Evolutionary conservation across 2,797 vertebrate genomes (phyloP), one percentile per base, ranked within the genome.

Genomic region (Mionectes olivaceus): DNA sequence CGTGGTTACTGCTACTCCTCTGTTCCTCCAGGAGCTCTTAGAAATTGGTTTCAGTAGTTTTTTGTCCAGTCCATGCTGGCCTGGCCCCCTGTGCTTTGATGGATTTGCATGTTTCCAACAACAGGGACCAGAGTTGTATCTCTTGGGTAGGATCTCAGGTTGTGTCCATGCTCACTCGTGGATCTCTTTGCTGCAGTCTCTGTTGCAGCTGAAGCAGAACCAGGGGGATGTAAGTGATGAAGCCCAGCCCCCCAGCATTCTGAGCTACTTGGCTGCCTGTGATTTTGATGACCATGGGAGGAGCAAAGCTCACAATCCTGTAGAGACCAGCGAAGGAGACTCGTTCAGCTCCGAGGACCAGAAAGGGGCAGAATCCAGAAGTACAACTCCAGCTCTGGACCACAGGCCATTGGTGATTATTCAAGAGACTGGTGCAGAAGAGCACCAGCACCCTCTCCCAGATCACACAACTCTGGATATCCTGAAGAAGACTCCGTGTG

Each of bases 221-320:
- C 94, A 93, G 9, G 98, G 97, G 23, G 94, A 98, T 33, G 87
- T 96, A 39, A 67, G 81, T 12, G 94, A 97, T 79, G 70, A 98
- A 85, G 96, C 97, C 50, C 98, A 98, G 80, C 98, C 98, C 25
- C 98, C 98, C 88, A 99, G 98, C 71, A 97, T 99, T 78, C 95
- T 98, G 91, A 99, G 98, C 97, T 99, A 98, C 97, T 94, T 99
- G 97, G 98, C 98, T 6, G 96, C 98, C 67, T 95, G 96, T 1
- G 96, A 97, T 37, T 97, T 98, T 5, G 79, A 50, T 25, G 89
- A 71, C 5, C 94, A 47, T 0, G 92, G 82, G 59, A 75, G 84
- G 49, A 96, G 55, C 68, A 94, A n/a, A 32, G 71, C 91, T 28
- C 92, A 78, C 27, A 96, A 89, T 28, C 65, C 96, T 3, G 94